A percentile compares a stretch with the other conserved stretches of the same genome.
Conservation (phyloP, 2,797 vertebrate species). For the Denticeps clupeoides region DNA sequence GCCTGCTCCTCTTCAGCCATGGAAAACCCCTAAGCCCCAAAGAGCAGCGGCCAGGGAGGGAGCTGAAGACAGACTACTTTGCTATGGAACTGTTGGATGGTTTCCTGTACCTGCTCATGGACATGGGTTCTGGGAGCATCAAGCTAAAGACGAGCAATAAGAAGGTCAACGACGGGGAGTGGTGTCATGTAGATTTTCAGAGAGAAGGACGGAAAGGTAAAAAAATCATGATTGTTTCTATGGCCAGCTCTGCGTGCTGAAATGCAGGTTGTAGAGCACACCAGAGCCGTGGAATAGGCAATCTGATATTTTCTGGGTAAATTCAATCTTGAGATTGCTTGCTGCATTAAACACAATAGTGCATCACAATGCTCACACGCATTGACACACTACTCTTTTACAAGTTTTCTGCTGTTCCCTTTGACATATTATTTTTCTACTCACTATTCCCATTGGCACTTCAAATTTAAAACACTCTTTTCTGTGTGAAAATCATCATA, state of each 20-base stretch:
- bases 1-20: constrained; percentile 81
- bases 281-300: too few species aligned
- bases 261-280: too few species aligned
- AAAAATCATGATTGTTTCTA: neutral
- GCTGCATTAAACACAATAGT: too few species aligned
- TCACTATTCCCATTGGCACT: too few species aligned
- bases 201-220: constrained; percentile 84
- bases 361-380: too few species aligned
- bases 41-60: constrained; percentile 50
- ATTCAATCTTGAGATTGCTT: too few species aligned
- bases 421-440: too few species aligned
- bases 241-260: neutral
- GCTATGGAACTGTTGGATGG: constrained; percentile 88
- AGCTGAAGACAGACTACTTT: constrained; percentile 74
- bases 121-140: constrained; percentile 84
- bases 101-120: constrained; percentile 82
- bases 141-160: constrained; percentile 82
- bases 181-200: constrained; percentile 93
- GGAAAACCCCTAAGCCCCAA: constrained; percentile 63
- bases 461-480: too few species aligned
- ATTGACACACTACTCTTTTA: too few species aligned
- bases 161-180: constrained; percentile 90
- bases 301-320: too few species aligned
- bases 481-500: neutral
- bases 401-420: too few species aligned